These are phyloP conservation scores for Eupsittula cactorum DNA, from an alignment of 2,113 vertebrate species.

Conservation along the genomic window DNA sequence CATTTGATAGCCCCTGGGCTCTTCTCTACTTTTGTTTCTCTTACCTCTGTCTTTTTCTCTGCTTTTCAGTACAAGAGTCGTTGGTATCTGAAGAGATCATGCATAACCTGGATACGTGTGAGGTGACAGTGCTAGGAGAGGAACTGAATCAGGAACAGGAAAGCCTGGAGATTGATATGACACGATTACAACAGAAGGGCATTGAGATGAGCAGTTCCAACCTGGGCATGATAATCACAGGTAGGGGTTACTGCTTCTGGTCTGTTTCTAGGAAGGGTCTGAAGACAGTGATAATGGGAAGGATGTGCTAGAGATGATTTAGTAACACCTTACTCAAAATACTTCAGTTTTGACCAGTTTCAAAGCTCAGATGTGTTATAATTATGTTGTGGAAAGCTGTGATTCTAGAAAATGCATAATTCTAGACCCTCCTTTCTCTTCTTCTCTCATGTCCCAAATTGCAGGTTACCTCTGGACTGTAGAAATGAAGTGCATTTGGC, in stretches of 20 bases:
- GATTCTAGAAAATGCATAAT: background rate
- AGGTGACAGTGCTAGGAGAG: conserved; percentile 89
- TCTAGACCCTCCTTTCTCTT: background rate
- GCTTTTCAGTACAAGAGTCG: conserved; percentile 90
- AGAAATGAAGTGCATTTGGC: background rate
- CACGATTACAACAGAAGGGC: conserved; percentile 86
- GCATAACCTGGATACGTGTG: conserved; percentile 96
- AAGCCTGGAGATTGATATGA: conserved; percentile 88
- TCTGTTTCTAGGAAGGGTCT: background rate
- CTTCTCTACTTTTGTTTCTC: background rate
- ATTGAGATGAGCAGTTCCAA: conserved; percentile 90
- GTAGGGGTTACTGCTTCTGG: conserved; percentile 57
- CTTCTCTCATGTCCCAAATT: background rate
- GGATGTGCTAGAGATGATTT: background rate
- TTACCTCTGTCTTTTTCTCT: background rate
- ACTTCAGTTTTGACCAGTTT: background rate
- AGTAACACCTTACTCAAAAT: background rate
- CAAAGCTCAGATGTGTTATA: background rate
- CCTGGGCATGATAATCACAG: conserved; percentile 88
- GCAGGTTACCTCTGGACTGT: background rate
- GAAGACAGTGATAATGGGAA: background rate
- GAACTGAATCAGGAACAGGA: conserved; percentile 91
- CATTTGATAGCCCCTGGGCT: background rate
- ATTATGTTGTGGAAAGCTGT: background rate
- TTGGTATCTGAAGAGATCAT: conserved; percentile 97